Evolutionary conservation across 2,888 invertebrate genomes (phyloP), one percentile per base, ranked within the genome.

Genomic region (Calameuta filiformis): DNA sequence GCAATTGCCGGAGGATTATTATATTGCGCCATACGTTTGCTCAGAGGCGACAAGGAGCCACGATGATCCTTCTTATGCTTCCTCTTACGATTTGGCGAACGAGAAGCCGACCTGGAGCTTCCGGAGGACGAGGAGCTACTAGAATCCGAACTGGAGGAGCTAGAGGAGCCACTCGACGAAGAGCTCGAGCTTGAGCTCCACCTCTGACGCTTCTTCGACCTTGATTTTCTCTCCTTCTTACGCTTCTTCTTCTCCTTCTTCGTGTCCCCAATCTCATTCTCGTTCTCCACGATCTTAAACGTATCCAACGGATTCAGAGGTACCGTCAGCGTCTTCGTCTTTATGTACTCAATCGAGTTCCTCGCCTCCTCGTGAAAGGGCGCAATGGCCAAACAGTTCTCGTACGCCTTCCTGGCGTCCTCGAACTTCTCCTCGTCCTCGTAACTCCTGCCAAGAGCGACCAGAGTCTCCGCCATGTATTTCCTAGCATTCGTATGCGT

Each of bases 401-500:
- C 96, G 86, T 97, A 97, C 0, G 96, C 96, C 85, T 96, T 96
- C 78, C 96, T 94, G 0, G 97, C 97, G 84, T 97, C 97, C 3
- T 96, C 95, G 76, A 96, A 94, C 86, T 97, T 97, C 88, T 96
- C 96, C 85, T 96, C 96, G 85, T 97, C 97, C 89, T 97, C 97
- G 89, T 96, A 96, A 89, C 97, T 97, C 75, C 97, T 94, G 68
- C 97, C 98, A 75, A 97, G 92, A 0, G 98, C 98, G 0, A 98
- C 96, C 73, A 98, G 92, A 0, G 98, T 98, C 92, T 98, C 98
- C 56, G 97, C 96, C 93, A 98, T 95, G 92, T 98, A 99, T 91
- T 98, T 98, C 79, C 97, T 95, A 56, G 98, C 98, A 92, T 98
- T 98, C 2, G 96, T 95, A 92, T 99, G 98, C 82, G 95, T 96